phyloP scores from a whole-genome alignment of 2,113 vertebrate genomes.

The Acrocephalus kingi region DNA sequence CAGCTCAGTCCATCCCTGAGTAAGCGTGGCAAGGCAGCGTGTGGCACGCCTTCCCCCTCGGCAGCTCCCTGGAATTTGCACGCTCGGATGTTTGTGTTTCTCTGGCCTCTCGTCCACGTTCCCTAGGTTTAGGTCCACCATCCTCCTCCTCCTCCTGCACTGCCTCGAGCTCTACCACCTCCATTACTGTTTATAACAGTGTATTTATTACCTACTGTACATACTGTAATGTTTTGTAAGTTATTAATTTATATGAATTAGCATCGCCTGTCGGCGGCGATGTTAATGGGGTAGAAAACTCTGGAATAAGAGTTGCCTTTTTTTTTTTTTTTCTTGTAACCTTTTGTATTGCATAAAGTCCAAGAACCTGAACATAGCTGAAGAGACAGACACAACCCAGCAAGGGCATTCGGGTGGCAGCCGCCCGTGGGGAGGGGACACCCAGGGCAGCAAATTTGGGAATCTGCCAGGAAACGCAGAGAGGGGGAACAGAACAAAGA shows the following conservation, averaged over 20 bases:
- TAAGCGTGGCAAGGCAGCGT: background rate
- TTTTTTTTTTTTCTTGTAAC: slow-evolving; percentile 71
- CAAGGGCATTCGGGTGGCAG: slow-evolving; percentile 30
- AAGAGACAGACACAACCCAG: slow-evolving; percentile 74
- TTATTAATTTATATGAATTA: slow-evolving; percentile 99
- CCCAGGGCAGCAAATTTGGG: background rate
- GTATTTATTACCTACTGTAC: slow-evolving; percentile 99
- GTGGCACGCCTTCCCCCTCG: background rate
- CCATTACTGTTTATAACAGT: slow-evolving; percentile 98
- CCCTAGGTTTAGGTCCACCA: slow-evolving; percentile 63
- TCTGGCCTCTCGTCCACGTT: background rate
- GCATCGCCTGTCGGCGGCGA: slow-evolving; percentile 90
- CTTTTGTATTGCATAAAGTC: slow-evolving; percentile 81
- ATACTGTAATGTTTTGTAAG: slow-evolving; percentile 99
- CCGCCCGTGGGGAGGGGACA: background rate
- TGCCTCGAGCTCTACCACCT: slow-evolving; percentile 88
- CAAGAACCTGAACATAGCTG: slow-evolving; percentile 76
- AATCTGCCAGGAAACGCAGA: slow-evolving; percentile 10
- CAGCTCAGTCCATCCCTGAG: background rate
- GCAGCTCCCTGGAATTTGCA: slow-evolving; percentile 30
- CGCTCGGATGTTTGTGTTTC: background rate
- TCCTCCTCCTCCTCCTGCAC: slow-evolving; percentile 82
- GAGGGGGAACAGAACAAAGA: background rate
- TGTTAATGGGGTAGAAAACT: slow-evolving; percentile 92
- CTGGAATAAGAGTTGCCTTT: slow-evolving; percentile 87